Conservation (phyloP, 2,797 vertebrate genomes). For the Sebastolobus alascanus region DNA sequence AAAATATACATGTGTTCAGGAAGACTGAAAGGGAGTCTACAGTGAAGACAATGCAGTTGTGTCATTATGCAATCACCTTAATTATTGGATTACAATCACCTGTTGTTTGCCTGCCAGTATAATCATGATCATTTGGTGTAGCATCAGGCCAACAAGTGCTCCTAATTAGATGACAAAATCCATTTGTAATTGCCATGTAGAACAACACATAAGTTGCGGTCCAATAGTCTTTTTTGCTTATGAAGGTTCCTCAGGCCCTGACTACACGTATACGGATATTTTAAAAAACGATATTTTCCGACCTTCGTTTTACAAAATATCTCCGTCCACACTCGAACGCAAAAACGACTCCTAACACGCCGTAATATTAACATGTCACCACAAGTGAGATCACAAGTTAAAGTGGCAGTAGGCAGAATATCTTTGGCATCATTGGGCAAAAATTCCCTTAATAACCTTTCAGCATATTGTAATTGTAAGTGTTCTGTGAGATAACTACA, state of each 20-base stretch:
- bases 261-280: too few species aligned
- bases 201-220: neutral
- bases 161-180: neutral
- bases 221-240: neutral
- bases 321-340: too few species aligned
- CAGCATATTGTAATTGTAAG: too few species aligned
- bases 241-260: neutral
- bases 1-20: neutral
- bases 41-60: neutral
- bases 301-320: too few species aligned
- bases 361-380: too few species aligned
- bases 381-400: too few species aligned
- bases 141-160: neutral
- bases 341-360: too few species aligned
- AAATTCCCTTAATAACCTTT: too few species aligned
- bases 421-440: too few species aligned
- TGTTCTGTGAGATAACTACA: too few species aligned
- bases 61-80: neutral
- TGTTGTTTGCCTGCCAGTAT: neutral
- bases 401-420: too few species aligned
- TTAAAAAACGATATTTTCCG: too few species aligned
- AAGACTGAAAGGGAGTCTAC: neutral
- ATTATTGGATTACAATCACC: constrained; percentile 11
- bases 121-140: neutral
- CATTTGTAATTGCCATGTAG: neutral